Base-by-base conservation (phyloP, 2,797 vertebrate genomes). In the Mormyrops boulengeri region DNA sequence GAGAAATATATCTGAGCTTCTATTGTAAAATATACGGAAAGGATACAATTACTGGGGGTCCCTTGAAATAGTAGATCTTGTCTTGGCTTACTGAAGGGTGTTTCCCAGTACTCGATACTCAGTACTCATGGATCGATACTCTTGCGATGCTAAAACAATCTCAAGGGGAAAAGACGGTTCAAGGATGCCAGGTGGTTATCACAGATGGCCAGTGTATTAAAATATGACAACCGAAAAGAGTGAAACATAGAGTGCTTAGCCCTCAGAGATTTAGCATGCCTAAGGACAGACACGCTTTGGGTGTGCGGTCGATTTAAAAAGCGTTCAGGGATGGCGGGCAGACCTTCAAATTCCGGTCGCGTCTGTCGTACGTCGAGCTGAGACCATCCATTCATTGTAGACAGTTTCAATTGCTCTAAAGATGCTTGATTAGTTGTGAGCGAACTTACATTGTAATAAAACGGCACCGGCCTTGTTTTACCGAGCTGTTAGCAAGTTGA, bases 21-120 rank as follows among this genome's bases (percentile, higher is more conserved):
- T 87, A 34, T 77, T 89, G 85, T 87, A 87, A 38, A 77, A 38
- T 73, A 47, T 73, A 85, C 44, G 30, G 85, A n/a, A 73, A 77
- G 85, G 62, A 87, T 30, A 38, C 44, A 26, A 12, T 52, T 47
- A 47, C 44, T 49, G 19, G 38, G 38, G 17, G 77, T 47, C 14
- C 38, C 19, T 30, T 86, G 50, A 86, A 53, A 86, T 52, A 19
- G 49, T 53, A 30, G n/a, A n/a, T 50, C 80, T n/a, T 50, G 12
- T 84, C n/a, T 84, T 84, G 77, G 34, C 26, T 87, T 66, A 87
- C 26, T 17, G 60, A 86, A 17, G 49, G 57, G 34, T 52, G 44
- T 60, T 30, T 60, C 47, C 26, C 22, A 26, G 22, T 62, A 62
- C 22, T 62, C 22, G 22, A 11, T 62, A 62, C 60, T 11, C 9